Evolutionary conservation across 2,888 invertebrate genomes (phyloP).

Genomic region (Rugalucina vietnamica): DNA sequence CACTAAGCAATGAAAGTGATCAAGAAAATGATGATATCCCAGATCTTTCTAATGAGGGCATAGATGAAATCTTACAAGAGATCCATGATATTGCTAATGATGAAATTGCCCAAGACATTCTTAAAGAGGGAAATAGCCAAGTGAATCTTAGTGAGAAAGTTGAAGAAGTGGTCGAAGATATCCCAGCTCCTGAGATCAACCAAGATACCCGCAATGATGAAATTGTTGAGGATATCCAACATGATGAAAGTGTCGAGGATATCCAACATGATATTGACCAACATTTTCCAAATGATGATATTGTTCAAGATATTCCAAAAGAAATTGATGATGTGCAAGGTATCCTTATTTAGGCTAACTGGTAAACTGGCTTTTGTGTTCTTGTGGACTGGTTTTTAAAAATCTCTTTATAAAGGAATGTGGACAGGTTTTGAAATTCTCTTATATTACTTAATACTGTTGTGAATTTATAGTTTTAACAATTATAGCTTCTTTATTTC

Average conservation of each 20-base stretch:
- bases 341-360: not conserved
- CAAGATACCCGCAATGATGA: not conserved
- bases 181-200: constrained; percentile 41
- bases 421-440: too few relatives aligned
- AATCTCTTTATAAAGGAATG: too few relatives aligned
- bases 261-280: too few relatives aligned
- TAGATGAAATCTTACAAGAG: constrained; percentile 67
- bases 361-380: constrained; percentile 2
- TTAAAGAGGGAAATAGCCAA: constrained; percentile 6
- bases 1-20: constrained; percentile 59
- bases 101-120: too few relatives aligned
- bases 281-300: not conserved
- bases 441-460: too few relatives aligned
- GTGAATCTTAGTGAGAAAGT: constrained; percentile 22
- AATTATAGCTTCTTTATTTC: too few relatives aligned
- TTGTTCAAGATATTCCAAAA: not conserved
- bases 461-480: too few relatives aligned
- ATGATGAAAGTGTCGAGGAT: not conserved
- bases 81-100: too few relatives aligned
- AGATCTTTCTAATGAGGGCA: constrained; percentile 63
- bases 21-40: not conserved
- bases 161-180: constrained; percentile 58
- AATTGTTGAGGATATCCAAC: not conserved
- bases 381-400: not conserved
- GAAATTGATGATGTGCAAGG: not conserved